Evolutionary conservation across 1,140 invertebrate species (phyloP).

Genomic region (Achroia grisella): DNA sequence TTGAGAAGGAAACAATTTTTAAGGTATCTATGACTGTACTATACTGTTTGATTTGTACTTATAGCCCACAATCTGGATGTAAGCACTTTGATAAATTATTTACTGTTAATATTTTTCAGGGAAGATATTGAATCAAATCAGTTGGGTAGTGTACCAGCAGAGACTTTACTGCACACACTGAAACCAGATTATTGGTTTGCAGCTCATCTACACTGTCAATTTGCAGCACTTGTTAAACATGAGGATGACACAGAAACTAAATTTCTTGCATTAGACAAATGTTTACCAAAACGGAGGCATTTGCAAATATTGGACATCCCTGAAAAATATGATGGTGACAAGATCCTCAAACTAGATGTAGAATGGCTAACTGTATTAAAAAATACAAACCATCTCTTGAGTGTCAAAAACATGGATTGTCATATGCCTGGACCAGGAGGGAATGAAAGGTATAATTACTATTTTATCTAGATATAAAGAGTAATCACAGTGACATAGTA

Average conservation of each 20-base stretch:
- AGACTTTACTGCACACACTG: constrained; percentile 85
- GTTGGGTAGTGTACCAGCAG: constrained; percentile 89
- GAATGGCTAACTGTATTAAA: constrained; percentile 95
- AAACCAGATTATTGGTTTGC: constrained; percentile 97
- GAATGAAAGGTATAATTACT: constrained; percentile 74
- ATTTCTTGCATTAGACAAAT: constrained; percentile 97
- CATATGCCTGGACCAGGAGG: constrained; percentile 88
- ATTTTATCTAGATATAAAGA: not conserved
- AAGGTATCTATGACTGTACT: constrained; percentile 69
- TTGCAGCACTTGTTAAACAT: constrained; percentile 90
- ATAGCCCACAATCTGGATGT: no score
- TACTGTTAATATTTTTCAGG: constrained; percentile 65
- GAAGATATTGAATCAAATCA: constrained; percentile 87
- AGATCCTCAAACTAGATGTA: constrained; percentile 87
- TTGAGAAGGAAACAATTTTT: constrained; percentile 91
- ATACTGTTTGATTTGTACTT: no score
- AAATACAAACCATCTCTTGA: constrained; percentile 91
- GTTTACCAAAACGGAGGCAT: constrained; percentile 90
- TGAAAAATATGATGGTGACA: constrained; percentile 71
- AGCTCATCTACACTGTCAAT: constrained; percentile 98
- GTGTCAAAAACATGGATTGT: constrained; percentile 78
- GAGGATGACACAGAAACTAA: constrained; percentile 78
- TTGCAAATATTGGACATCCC: constrained; percentile 76
- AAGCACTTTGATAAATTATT: not conserved
- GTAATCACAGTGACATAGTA: no score